A percentile compares a stretch with the other conserved stretches of the same genome.
These are phyloP conservation scores for Aplocera efformata DNA, from an alignment of 2,888 invertebrate species.

Conservation along the genomic window DNA sequence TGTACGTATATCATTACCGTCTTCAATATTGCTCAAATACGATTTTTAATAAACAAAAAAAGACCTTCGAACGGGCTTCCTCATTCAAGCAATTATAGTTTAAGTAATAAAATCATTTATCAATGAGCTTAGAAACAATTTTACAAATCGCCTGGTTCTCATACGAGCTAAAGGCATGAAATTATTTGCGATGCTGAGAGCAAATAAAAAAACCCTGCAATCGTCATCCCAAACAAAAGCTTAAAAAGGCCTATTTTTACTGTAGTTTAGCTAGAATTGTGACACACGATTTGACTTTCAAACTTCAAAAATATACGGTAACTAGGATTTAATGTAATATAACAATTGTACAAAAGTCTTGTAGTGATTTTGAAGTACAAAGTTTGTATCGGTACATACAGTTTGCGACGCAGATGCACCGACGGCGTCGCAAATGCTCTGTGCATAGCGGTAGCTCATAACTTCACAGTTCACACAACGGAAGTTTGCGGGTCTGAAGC, in stretches of 20 bases:
- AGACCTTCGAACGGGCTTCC: conserved; percentile 61
- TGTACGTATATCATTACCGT: conserved; percentile 36
- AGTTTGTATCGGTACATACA: conserved; percentile 51
- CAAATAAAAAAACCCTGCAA: too few relatives aligned
- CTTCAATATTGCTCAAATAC: conserved; percentile 63
- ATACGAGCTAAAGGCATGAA: conserved; percentile 9
- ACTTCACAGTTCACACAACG: not conserved
- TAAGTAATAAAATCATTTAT: conserved; percentile 14
- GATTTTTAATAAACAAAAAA: conserved; percentile 40
- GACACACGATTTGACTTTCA: too few relatives aligned
- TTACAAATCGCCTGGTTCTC: conserved; percentile 4
- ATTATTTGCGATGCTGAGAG: not conserved
- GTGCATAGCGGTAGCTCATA: not conserved
- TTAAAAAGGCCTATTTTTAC: too few relatives aligned
- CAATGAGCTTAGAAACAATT: conserved; percentile 20
- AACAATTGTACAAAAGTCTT: conserved; percentile 44
- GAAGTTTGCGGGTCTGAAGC: not conserved
- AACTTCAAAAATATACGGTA: too few relatives aligned
- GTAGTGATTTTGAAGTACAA: conserved; percentile 73
- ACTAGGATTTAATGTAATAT: not conserved
- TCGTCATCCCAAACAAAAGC: too few relatives aligned
- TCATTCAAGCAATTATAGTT: conserved; percentile 42
- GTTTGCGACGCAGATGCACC: conserved; percentile 29
- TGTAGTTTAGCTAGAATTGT: too few relatives aligned
- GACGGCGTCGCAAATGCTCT: conserved; percentile 17